phyloP scores from a whole-genome alignment of 2,888 invertebrate species.

The Trachelus troglodyta region DNA sequence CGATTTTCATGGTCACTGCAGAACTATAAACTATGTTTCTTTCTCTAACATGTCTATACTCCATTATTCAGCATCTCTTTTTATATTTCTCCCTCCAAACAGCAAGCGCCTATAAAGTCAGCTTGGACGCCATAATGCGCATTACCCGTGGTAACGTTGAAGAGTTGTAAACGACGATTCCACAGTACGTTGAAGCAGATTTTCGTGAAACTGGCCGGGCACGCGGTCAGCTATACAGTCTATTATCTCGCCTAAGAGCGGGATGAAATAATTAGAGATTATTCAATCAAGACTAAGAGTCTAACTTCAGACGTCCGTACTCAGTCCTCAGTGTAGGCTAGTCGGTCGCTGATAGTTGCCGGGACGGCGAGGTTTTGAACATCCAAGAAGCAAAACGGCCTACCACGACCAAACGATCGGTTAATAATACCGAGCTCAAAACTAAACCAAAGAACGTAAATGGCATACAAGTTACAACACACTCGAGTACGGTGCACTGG shows the following conservation, averaged over 20 bases:
- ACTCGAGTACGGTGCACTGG: neutral
- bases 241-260: constrained; percentile 31
- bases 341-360: constrained; percentile 59
- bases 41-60: neutral
- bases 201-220: constrained; percentile 18
- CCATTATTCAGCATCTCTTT: neutral
- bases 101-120: constrained; percentile 8
- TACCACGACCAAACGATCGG: neutral
- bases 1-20: constrained; percentile 8
- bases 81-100: constrained; percentile 9
- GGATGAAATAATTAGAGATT: constrained; percentile 53
- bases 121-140: constrained; percentile 16
- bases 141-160: constrained; percentile 18
- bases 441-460: neutral
- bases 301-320: constrained; percentile 59
- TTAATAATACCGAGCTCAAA: neutral
- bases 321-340: constrained; percentile 67
- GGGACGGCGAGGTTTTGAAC: constrained; percentile 4
- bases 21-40: neutral
- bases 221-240: constrained; percentile 23
- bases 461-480: neutral
- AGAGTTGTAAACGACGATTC: neutral
- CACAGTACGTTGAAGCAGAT: neutral
- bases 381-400: neutral
- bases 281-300: constrained; percentile 45